Conservation (phyloP, 2,888 invertebrate genomes). For the Dynastes tityus region DNA sequence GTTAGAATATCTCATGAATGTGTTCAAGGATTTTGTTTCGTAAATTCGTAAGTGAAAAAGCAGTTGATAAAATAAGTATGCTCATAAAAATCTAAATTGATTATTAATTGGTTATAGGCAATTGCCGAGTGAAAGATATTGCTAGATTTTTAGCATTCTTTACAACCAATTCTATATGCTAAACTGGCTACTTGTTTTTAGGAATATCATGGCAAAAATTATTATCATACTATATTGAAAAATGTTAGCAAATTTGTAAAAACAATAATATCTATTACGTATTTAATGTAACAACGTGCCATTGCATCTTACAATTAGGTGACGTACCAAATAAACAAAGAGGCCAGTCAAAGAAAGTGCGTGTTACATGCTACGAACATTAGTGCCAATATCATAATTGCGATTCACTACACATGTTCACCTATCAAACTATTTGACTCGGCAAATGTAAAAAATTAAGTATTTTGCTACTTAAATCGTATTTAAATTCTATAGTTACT, state of each 20-base stretch:
- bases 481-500: conserved; percentile 14
- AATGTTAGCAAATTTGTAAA: neutral
- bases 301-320: neutral
- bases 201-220: too few species aligned
- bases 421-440: neutral
- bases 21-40: too few species aligned
- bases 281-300: neutral
- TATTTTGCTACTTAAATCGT: conserved; percentile 1
- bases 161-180: neutral
- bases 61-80: too few species aligned
- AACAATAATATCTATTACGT: neutral
- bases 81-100: too few species aligned
- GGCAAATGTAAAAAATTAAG: neutral
- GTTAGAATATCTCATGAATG: neutral
- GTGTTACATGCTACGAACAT: neutral
- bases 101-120: too few species aligned
- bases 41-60: too few species aligned
- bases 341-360: neutral
- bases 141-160: too few species aligned
- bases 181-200: too few species aligned
- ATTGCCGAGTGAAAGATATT: neutral
- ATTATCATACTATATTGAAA: too few species aligned
- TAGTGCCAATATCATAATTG: neutral
- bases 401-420: neutral
- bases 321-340: neutral